Conservation (phyloP, 2,888 invertebrate species). For the Hirtodrosophila duncani region DNA sequence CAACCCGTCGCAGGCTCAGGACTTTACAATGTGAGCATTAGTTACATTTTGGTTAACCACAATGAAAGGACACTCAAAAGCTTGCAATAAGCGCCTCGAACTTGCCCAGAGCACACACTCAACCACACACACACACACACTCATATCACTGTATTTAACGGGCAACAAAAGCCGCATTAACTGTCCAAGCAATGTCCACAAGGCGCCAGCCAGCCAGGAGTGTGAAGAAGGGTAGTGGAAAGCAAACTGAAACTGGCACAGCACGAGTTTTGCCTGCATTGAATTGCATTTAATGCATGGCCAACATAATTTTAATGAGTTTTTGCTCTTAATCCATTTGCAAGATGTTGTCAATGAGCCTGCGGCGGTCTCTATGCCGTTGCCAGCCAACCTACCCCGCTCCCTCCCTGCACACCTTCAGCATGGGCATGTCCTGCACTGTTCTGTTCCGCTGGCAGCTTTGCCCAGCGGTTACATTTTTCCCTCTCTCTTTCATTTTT, state of each 20-base stretch:
- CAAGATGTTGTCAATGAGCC: slow-evolving; percentile 67
- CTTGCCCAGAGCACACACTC: too few species aligned
- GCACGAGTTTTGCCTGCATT: slow-evolving; percentile 43
- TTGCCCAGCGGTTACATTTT: slow-evolving; percentile 14
- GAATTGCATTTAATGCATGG: slow-evolving; percentile 70
- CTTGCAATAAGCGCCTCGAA: too few species aligned
- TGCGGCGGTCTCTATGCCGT: slow-evolving; percentile 21
- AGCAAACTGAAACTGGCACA: background rate
- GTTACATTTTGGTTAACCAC: too few species aligned
- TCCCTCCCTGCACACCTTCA: background rate
- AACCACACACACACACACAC: background rate
- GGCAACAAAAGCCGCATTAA: slow-evolving; percentile 52
- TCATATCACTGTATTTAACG: slow-evolving; percentile 39
- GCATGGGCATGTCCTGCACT: slow-evolving; percentile 1
- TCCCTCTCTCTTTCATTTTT: slow-evolving; percentile 5
- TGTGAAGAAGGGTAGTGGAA: slow-evolving; percentile 1
- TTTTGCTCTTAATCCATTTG: slow-evolving; percentile 70
- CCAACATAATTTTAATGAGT: slow-evolving; percentile 75
- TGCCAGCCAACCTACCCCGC: slow-evolving; percentile 2
- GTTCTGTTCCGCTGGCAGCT: slow-evolving; percentile 3
- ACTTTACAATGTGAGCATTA: too few species aligned
- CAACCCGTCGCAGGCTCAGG: too few species aligned
- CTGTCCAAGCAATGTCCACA: slow-evolving; percentile 20
- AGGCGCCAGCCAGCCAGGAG: slow-evolving; percentile 7
- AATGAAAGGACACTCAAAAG: too few species aligned